Evolutionary conservation across 2,888 invertebrate genomes (phyloP), one percentile per base, ranked within the genome.

Genomic region (Encarsia formosa): DNA sequence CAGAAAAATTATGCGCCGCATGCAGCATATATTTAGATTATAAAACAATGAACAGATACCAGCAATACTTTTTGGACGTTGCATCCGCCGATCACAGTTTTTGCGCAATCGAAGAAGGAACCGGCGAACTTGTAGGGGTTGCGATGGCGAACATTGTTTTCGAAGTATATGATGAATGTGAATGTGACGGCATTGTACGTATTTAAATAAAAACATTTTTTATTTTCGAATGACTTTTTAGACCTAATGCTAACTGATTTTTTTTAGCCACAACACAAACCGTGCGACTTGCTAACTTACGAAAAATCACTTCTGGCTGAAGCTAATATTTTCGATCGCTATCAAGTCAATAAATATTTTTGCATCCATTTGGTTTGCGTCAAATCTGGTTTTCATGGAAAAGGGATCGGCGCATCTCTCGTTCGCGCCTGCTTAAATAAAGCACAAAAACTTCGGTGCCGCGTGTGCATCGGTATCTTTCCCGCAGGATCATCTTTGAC

Each of bases 101-200:
- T 23, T 63, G 61, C n/a, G 66, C 62, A 1, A 3, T 66, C 35
- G 46, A 52, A 31, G 66, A 66, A 46, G 65, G 64, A 6, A 62
- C 54, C 16, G 52, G 59, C 4, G 42, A 58, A 5, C 42, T 66
- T 2, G 58, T 63, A 0, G 66, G 64, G 3, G 52, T 66, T 1
- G 57, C 57, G 0, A n/a, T 65, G 8, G 53, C 58, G 13, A 46
- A 26, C 39, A 11, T 8, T 5, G 44, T 57, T 5, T n/a, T n/a
- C n/a, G n/a, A n/a, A n/a, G n/a, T n/a, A n/a, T n/a, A n/a, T n/a
- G n/a, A n/a, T n/a, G n/a, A n/a, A n/a, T n/a, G n/a, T n/a, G n/a
- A n/a, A n/a, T n/a, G n/a, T n/a, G n/a, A n/a, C n/a, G n/a, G n/a
- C n/a, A n/a, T n/a, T n/a, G n/a, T n/a, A n/a, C n/a, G n/a, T n/a